phyloP scores from a whole-genome alignment of 2,113 vertebrate species.

The Riparia riparia region DNA sequence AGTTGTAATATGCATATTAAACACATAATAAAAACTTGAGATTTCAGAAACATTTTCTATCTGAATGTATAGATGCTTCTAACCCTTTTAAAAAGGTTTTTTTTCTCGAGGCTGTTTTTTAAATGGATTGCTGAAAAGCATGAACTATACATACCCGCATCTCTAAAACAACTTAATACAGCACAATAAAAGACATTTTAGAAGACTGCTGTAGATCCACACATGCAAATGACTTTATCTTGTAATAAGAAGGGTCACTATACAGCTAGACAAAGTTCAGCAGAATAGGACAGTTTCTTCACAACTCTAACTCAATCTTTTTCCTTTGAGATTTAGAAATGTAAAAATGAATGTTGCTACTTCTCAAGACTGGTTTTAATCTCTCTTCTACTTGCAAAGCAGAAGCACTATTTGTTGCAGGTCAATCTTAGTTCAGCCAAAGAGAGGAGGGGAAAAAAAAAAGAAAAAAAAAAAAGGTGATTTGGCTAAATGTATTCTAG shows the following conservation, averaged over 20 bases:
- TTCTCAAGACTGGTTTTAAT: background rate
- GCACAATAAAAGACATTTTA: background rate
- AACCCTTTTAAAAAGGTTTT: background rate
- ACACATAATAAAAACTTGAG: background rate
- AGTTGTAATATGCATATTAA: background rate
- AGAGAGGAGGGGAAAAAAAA: accelerated
- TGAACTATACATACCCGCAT: background rate
- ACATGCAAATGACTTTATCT: background rate
- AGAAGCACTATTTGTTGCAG: background rate
- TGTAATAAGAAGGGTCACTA: background rate
- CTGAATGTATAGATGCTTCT: background rate
- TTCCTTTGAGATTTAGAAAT: background rate
- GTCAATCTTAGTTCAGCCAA: background rate
- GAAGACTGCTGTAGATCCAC: background rate
- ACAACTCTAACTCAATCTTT: background rate
- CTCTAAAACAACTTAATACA: background rate
- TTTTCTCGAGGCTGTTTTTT: background rate
- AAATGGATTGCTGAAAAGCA: background rate
- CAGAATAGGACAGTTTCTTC: background rate
- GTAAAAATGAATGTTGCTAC: background rate
- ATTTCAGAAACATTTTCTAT: background rate
- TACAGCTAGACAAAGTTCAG: background rate
- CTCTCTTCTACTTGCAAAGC: background rate
- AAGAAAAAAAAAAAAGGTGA: background rate
- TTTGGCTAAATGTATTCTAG: background rate